phyloP scores from a whole-genome alignment of 2,888 invertebrate species.

The Scaeva pyrastri region DNA sequence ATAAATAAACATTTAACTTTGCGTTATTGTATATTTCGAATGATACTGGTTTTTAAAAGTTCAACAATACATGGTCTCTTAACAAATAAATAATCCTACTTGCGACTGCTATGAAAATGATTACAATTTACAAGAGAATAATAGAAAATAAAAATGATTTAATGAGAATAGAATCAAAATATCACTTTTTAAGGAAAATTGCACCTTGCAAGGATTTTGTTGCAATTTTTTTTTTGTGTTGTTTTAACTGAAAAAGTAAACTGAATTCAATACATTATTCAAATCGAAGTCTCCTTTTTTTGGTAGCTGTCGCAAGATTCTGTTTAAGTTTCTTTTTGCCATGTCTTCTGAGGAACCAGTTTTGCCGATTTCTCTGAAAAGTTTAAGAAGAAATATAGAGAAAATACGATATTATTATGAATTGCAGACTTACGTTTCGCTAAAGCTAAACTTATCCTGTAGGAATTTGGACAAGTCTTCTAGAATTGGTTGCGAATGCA shows the following conservation, averaged over 20 bases:
- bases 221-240: not conserved
- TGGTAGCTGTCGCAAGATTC: conserved; percentile 87
- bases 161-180: conserved; percentile 39
- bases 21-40: conserved; percentile 43
- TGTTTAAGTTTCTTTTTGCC: conserved; percentile 87
- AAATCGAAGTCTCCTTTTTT: conserved; percentile 91
- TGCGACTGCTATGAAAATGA: conserved; percentile 43
- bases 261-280: conserved; percentile 89
- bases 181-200: conserved; percentile 54
- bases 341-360: conserved; percentile 85
- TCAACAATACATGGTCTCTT: conserved; percentile 51
- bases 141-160: conserved; percentile 8
- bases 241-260: conserved; percentile 95
- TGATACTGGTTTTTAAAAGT: conserved; percentile 53
- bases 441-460: conserved; percentile 87
- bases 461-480: conserved; percentile 93
- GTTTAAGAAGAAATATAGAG: conserved; percentile 10
- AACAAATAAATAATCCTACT: conserved; percentile 50
- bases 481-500: conserved; percentile 96
- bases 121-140: conserved; percentile 51
- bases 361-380: conserved; percentile 84
- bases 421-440: conserved; percentile 85
- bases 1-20: not conserved
- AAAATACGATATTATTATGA: not conserved
- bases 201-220: not conserved